Conservation (phyloP, 1,140 invertebrate species). For the Magallana ariakensis region DNA sequence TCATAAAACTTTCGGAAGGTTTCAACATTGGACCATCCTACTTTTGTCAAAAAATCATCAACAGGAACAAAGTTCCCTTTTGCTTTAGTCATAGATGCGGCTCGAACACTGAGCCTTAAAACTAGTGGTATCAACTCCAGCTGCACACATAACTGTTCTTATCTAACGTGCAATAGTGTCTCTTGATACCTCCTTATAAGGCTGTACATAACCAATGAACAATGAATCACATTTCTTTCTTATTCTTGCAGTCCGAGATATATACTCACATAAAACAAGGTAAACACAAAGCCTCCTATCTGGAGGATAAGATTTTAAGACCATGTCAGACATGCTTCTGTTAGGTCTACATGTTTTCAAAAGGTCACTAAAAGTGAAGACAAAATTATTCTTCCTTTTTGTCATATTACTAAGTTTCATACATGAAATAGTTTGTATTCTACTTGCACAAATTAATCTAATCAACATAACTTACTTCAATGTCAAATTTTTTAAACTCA, state of each 20-base stretch:
- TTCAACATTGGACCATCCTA: conserved; percentile 43
- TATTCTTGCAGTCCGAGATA: conserved; percentile 33
- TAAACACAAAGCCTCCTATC: conserved; percentile 50
- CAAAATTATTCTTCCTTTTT: background rate
- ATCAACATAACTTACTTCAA: conserved; percentile 47
- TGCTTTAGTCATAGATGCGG: too few relatives aligned
- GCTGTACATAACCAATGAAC: conserved; percentile 43
- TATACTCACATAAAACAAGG: conserved; percentile 39
- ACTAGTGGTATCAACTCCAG: too few relatives aligned
- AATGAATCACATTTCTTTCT: background rate
- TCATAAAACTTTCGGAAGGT: too few relatives aligned
- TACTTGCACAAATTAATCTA: background rate
- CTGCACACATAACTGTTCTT: conserved; percentile 39
- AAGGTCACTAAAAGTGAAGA: conserved; percentile 31
- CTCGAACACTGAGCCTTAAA: too few relatives aligned
- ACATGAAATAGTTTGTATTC: background rate
- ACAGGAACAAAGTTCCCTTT: conserved; percentile 9
- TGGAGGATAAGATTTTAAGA: conserved; percentile 23
- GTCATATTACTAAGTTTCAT: background rate
- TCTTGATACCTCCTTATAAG: conserved; percentile 38
- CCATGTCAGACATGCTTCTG: background rate
- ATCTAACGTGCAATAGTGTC: conserved; percentile 52
- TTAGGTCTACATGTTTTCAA: conserved; percentile 51
- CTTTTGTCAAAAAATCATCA: conserved; percentile 38
- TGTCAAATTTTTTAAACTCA: conserved; percentile 51